Evolutionary conservation across 2,113 vertebrate species (phyloP).

Genomic region (Ramphastos sulfuratus): DNA sequence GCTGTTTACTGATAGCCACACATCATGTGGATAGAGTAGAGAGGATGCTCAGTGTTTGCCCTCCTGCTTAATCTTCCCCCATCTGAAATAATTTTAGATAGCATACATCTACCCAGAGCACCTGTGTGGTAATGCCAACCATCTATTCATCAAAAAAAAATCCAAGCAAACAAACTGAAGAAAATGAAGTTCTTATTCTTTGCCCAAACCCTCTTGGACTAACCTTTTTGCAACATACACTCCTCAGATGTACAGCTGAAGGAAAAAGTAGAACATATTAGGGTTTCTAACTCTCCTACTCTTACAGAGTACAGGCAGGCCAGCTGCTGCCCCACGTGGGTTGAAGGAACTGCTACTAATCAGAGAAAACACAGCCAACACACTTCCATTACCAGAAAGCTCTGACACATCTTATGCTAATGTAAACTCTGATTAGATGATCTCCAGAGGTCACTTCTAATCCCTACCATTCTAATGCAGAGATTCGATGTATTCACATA

Average conservation of each 20-base stretch:
- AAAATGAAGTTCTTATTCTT: not conserved
- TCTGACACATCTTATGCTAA: not conserved
- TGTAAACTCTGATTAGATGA: too few relatives aligned
- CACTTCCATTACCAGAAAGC: rapidly evolving
- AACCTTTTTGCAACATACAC: not conserved
- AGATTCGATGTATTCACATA: not conserved
- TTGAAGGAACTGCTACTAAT: not conserved
- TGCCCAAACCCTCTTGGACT: not conserved
- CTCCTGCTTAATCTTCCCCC: not conserved
- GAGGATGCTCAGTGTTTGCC: not conserved
- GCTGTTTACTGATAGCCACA: not conserved
- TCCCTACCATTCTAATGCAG: too few relatives aligned
- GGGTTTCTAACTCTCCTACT: not conserved
- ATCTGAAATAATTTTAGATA: not conserved
- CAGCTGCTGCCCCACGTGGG: not conserved
- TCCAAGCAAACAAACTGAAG: not conserved
- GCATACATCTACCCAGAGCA: not conserved
- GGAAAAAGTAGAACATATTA: not conserved
- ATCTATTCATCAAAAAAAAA: not conserved
- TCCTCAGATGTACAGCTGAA: not conserved
- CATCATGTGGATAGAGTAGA: rapidly evolving
- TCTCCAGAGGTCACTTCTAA: too few relatives aligned
- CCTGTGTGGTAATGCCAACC: not conserved
- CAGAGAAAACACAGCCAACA: not conserved
- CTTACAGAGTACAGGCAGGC: not conserved